Evolutionary conservation across 2,888 invertebrate species (phyloP), one percentile per base, ranked within the genome.

Genomic region (Pomacea canaliculata): DNA sequence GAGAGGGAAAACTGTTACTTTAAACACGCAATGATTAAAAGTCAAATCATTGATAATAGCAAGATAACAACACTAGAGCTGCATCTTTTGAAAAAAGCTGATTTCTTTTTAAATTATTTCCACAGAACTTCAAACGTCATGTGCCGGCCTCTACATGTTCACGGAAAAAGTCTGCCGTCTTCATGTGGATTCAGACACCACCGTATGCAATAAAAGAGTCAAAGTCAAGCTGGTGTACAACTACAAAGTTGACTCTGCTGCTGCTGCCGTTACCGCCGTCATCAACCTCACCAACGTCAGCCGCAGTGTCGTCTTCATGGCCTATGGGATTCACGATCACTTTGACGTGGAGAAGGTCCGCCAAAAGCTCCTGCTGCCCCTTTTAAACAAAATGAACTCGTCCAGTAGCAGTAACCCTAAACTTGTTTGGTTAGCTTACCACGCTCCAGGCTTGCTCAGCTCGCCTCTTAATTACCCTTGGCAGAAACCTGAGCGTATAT

Each of bases 361-460:
- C 18, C 48, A 23, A 10, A 71, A 76, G 68, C 67, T 68, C 27
- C 46, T 76, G 67, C 19, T 8, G 7, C 76, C 76, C 16, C 27
- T 63, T 37, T 10, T 71, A 23, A n/a, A 76, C 51, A 27, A 51
- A 62, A 66, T 63, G 3, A 60, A 73, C 19, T 9, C 49, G 27
- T 60, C 65, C 4, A 70, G 68, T 18, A 56, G 19, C 12, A 75
- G 51, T 9, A 76, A 74, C 74, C 80, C 80, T 12, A 73, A 60
- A 49, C n/a, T 77, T n/a, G 59, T 80, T 10, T 80, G 80, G 80
- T 67, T 76, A 18, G 49, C 74, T 48, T 69, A 73, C 9, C 79
- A 79, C 62, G 76, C 81, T 13, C 79, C 79, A 37, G 81, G 81
- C 8, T 65, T 81, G 37, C 48, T 81, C 67, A 81, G 78, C 46